Evolutionary conservation across 1,140 invertebrate genomes (phyloP), one percentile per base, ranked within the genome.

Genomic region (Tigriopus japonicus): DNA sequence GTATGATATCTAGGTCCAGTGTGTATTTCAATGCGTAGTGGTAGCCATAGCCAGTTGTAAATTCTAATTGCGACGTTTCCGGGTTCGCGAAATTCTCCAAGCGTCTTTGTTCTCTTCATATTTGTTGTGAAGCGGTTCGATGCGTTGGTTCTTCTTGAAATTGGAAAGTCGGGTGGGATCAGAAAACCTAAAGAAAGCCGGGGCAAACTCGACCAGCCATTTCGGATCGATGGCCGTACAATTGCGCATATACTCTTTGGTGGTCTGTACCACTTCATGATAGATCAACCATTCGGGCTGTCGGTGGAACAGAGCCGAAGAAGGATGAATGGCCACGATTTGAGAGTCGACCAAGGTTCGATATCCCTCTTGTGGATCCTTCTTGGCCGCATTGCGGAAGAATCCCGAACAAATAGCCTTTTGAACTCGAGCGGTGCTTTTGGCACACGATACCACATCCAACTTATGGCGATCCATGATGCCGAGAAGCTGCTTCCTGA

Each of bases 231-330:
- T 97, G 0, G 92, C 90, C 0, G 93, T 98, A 0, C 98, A 93
- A 73, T 98, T 92, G 51, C 94, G 78, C 96, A 99, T 98, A 69
- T 98, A 99, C 72, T 98, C 96, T 69, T 99, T 98, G 0, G 96
- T 98, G 0, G 96, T 99, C 72, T 98, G 86, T 0, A 99, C 93
- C 55, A 99, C 72, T 72, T 99, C 95, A 69, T 99, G 93, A 70
- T 98, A 99, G 55, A 99, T 88, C 0, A 98, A 91, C 89, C 95
- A 99, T 75, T 98, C 94, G 0, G 95, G 96, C 71, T 98, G 93
- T 62, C 92, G 74, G 71, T 99, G 96, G 68, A 98, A 99, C 0
- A 99, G 73, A 0, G 94, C 88, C 73, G 88, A 95, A 0, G 91
- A 96, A 0, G 96, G 96, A 78, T 99, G 96, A 69, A 99, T 98